phyloP scores from a whole-genome alignment of 2,113 vertebrate genomes.

The Poecilia latipinna region DNA sequence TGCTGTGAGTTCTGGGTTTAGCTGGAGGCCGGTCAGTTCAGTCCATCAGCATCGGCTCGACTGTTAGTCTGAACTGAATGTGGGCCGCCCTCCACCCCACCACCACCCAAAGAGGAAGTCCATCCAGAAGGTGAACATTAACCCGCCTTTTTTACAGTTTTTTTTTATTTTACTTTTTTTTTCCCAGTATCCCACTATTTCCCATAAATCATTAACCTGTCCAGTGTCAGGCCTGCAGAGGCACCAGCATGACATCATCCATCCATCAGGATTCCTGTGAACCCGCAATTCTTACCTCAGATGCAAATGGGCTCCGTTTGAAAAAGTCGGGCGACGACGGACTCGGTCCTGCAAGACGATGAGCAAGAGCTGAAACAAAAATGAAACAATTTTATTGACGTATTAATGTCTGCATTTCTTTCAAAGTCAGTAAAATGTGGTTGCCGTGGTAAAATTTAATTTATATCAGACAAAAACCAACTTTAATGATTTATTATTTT shows the following conservation, averaged over 20 bases:
- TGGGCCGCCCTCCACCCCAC: conserved; percentile 42
- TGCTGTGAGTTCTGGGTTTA: conserved; percentile 70
- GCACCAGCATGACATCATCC: conserved; percentile 74
- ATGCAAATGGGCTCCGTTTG: conserved; percentile 39
- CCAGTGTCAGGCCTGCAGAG: conserved; percentile 61
- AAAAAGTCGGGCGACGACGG: conserved; percentile 10
- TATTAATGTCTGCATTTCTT: background rate
- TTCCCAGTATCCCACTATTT: conserved; percentile 68
- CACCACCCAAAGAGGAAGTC: conserved; percentile 51
- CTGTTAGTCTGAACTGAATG: conserved; percentile 35
- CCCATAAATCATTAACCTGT: conserved; percentile 79
- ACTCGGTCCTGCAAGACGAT: background rate
- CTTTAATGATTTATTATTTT: background rate
- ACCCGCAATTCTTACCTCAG: conserved; percentile 21
- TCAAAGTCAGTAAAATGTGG: background rate
- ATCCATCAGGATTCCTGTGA: conserved; percentile 69
- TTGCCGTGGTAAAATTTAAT: background rate
- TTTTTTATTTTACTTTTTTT: conserved; percentile 47
- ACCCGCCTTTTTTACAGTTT: conserved; percentile 68
- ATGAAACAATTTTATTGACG: background rate
- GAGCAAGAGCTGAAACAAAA: background rate
- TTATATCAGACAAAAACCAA: background rate
- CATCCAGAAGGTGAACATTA: conserved; percentile 79
- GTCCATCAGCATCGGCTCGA: conserved; percentile 36
- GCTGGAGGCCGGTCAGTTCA: conserved; percentile 68